Evolutionary conservation across 2,113 vertebrate genomes (phyloP).

Genomic region (Gila orcuttii): DNA sequence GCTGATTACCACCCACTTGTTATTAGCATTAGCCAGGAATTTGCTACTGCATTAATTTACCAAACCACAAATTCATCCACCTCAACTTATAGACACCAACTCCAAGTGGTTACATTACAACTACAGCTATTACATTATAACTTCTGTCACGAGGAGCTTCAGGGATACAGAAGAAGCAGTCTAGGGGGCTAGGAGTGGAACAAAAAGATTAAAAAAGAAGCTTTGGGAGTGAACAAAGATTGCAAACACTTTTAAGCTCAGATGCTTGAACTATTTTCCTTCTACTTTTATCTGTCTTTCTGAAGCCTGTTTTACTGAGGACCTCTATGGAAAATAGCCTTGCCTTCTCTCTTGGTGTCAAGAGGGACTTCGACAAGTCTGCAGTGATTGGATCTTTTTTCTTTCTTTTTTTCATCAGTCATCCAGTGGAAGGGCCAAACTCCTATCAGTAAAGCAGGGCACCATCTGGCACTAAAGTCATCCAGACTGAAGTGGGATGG

Average conservation of each 20-base stretch:
- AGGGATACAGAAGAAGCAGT: neutral
- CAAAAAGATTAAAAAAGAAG: neutral
- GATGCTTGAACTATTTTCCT: neutral
- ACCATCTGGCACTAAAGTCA: conserved; percentile 41
- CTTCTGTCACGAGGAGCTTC: neutral
- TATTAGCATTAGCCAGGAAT: neutral
- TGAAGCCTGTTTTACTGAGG: neutral
- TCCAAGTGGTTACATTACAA: too few relatives aligned
- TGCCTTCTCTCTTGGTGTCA: neutral
- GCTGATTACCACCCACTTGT: neutral
- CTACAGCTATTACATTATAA: neutral
- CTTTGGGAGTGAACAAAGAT: neutral
- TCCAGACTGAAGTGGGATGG: conserved; percentile 1
- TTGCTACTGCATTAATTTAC: neutral
- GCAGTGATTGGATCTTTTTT: conserved; percentile 16
- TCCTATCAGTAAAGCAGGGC: conserved; percentile 26
- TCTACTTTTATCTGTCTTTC: neutral
- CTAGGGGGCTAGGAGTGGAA: neutral
- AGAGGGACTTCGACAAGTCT: conserved; percentile 23
- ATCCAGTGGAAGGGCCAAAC: neutral
- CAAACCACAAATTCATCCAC: neutral
- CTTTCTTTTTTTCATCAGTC: neutral
- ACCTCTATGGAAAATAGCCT: conserved; percentile 10
- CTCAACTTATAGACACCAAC: conserved; percentile 3
- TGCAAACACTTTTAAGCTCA: neutral